Conservation (phyloP, 1,140 invertebrate genomes). For the Drosophila funebris region DNA sequence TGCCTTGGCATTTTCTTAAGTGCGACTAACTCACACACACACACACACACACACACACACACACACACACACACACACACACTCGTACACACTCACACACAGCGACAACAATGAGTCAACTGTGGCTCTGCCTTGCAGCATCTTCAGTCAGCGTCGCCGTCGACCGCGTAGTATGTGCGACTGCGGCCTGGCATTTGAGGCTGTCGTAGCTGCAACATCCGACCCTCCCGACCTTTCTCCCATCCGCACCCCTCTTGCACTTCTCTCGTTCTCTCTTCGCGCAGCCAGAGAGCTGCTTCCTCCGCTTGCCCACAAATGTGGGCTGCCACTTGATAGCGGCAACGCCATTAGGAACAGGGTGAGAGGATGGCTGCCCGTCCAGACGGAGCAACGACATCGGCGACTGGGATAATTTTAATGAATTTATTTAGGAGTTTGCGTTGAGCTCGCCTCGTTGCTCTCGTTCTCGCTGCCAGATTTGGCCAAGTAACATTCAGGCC, state of each 20-base stretch:
- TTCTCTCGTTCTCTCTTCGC: not conserved
- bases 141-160: conserved; percentile 42
- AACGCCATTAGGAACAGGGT: conserved; percentile 28
- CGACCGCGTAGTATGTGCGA: conserved; percentile 62
- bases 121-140: conserved; percentile 13
- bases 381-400: conserved; percentile 49
- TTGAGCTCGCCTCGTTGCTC: conserved; percentile 23
- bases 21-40: conserved; percentile 30
- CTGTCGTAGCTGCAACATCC: conserved; percentile 18
- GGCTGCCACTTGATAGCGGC: conserved; percentile 79
- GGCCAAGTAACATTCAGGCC: conserved; percentile 5
- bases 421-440: conserved; percentile 78
- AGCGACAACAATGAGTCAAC: conserved; percentile 25
- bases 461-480: conserved; percentile 39
- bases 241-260: not conserved
- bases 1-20: conserved; percentile 62
- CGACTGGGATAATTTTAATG: conserved; percentile 77
- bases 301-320: conserved; percentile 65
- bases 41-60: conserved; percentile 2
- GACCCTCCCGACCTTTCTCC: not conserved
- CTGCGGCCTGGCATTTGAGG: conserved; percentile 58
- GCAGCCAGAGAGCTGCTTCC: conserved; percentile 8
- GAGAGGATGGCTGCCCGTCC: conserved; percentile 7
- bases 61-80: not conserved
- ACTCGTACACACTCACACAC: not conserved